Percentiles rank a stretch among this genome's conserved stretches.
Conservation (phyloP, 2,113 vertebrate genomes). For the Mixornis gularis region DNA sequence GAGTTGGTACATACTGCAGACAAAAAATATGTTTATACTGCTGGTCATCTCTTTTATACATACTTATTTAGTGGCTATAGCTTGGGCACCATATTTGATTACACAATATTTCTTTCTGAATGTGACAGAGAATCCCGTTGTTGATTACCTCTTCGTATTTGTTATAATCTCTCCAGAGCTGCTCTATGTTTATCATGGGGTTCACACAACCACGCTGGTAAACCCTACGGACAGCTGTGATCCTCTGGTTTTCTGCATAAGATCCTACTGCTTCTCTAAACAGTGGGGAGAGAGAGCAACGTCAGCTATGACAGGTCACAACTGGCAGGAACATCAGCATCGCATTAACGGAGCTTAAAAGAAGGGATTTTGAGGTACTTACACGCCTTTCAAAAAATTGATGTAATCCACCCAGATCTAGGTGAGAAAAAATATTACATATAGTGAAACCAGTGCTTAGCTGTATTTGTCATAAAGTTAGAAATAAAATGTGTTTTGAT, state of each 20-base stretch:
- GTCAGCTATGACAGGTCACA: slow-evolving; percentile 36
- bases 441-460: slow-evolving; percentile 24
- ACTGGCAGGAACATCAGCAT: slow-evolving; percentile 28
- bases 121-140: background rate
- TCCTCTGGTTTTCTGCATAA: slow-evolving; percentile 97
- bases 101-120: background rate
- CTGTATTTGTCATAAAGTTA: background rate
- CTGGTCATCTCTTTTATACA: background rate
- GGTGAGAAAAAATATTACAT: slow-evolving; percentile 59
- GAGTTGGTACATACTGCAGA: background rate
- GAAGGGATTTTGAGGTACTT: slow-evolving; percentile 69
- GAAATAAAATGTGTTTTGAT: background rate
- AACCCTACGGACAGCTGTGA: slow-evolving; percentile 95
- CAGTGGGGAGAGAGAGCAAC: slow-evolving; percentile 43
- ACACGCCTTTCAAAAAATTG: slow-evolving; percentile 99
- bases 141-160: slow-evolving; percentile 96
- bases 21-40: rapidly evolving
- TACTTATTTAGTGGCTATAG: background rate
- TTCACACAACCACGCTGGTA: slow-evolving; percentile 98
- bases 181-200: slow-evolving; percentile 99
- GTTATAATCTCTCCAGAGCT: slow-evolving; percentile 99
- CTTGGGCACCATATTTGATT: background rate
- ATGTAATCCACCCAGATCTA: slow-evolving; percentile 99
- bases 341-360: background rate
- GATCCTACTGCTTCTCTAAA: slow-evolving; percentile 95